Conservation (phyloP, 2,797 vertebrate genomes). For the Chanos chanos region DNA sequence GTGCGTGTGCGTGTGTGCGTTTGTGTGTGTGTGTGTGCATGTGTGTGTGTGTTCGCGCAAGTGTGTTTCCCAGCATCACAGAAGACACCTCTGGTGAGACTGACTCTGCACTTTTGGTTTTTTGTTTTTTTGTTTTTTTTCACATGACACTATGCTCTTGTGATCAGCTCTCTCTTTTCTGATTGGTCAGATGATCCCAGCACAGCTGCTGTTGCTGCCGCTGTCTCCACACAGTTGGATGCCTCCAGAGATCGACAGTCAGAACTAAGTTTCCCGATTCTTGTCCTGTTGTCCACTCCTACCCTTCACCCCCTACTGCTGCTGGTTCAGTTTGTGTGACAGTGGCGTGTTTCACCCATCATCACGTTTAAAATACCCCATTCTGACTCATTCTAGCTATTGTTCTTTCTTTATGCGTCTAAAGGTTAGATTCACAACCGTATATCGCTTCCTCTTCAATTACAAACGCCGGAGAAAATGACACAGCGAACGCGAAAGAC, state of each 20-base stretch:
- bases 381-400: slow-evolving; percentile 11
- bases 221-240: slow-evolving; percentile 61
- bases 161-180: too few relatives aligned
- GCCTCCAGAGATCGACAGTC: slow-evolving; percentile 29
- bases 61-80: slow-evolving; percentile 1
- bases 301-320: slow-evolving; percentile 1
- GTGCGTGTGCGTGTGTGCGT: not conserved
- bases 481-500: too few relatives aligned
- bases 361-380: slow-evolving; percentile 8
- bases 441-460: slow-evolving; percentile 34
- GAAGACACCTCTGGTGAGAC: slow-evolving; percentile 36
- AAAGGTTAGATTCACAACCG: slow-evolving; percentile 31
- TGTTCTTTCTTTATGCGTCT: slow-evolving; percentile 20
- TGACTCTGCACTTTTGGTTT: slow-evolving; percentile 60
- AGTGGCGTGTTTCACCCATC: slow-evolving; percentile 31
- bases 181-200: too few relatives aligned
- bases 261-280: slow-evolving; percentile 16
- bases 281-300: not conserved
- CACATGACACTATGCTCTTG: slow-evolving; percentile 55
- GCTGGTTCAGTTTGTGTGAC: not conserved
- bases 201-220: slow-evolving; percentile 53
- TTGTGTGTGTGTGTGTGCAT: not conserved
- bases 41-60: not conserved
- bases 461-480: slow-evolving; percentile 13
- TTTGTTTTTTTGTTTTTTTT: too few relatives aligned